These are phyloP conservation scores for Poecilia wingei DNA, from an alignment of 2,797 vertebrate genomes.

Conservation along the genomic window DNA sequence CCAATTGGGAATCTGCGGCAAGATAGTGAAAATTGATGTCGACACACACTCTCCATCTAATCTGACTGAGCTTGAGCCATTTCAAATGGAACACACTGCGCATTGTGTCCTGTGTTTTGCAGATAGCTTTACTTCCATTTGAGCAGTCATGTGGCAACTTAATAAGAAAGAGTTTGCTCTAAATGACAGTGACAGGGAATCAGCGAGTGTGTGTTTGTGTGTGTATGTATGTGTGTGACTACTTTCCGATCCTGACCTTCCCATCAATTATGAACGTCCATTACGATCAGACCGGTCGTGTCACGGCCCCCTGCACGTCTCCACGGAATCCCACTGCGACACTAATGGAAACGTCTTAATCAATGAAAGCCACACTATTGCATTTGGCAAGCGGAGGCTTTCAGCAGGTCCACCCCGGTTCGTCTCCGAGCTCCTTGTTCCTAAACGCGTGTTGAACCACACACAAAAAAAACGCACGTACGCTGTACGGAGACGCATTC, in stretches of 20 bases:
- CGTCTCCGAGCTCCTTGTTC: constrained; percentile 39
- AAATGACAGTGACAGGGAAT: constrained; percentile 37
- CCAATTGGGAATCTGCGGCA: neutral
- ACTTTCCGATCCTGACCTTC: constrained; percentile 25
- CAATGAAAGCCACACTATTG: constrained; percentile 59
- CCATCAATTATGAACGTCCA: constrained; percentile 69
- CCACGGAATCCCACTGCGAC: constrained; percentile 40
- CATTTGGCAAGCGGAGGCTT: constrained; percentile 53
- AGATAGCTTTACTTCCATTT: constrained; percentile 4
- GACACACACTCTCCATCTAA: neutral
- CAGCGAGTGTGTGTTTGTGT: constrained; percentile 3
- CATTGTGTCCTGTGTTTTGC: neutral
- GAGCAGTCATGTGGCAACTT: constrained; percentile 16
- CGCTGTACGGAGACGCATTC: neutral
- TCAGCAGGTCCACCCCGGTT: constrained; percentile 14
- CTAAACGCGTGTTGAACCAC: constrained; percentile 41
- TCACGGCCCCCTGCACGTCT: constrained; percentile 29
- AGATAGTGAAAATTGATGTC: neutral
- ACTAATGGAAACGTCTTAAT: constrained; percentile 47
- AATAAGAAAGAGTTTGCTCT: constrained; percentile 8
- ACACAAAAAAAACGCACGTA: constrained; percentile 1
- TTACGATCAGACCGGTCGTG: constrained; percentile 62
- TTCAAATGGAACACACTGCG: neutral
- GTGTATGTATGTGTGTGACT: neutral
- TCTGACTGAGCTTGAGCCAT: neutral